Conservation (phyloP, 2,888 invertebrate species). For the Asteroscopus sphinx region DNA sequence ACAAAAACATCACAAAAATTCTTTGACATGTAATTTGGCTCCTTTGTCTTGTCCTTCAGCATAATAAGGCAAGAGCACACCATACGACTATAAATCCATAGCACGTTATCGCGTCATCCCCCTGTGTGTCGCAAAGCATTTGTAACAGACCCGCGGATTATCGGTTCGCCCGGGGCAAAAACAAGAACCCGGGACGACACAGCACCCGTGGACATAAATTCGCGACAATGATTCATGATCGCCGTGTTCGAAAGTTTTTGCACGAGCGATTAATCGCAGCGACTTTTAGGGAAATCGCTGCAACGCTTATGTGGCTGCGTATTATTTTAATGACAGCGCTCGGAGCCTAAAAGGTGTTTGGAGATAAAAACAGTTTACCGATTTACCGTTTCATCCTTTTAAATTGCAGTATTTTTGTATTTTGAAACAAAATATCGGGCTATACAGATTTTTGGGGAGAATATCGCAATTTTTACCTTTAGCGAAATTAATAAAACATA, state of each 20-base stretch:
- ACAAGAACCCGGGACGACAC: conserved; percentile 67
- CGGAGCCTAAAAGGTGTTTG: conserved; percentile 48
- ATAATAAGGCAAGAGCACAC: conserved; percentile 45
- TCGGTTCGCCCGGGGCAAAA: conserved; percentile 76
- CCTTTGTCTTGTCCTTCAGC: conserved; percentile 43
- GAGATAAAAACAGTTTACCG: conserved; percentile 55
- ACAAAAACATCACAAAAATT: conserved; percentile 26
- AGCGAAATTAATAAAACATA: conserved; percentile 18
- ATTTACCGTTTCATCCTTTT: conserved; percentile 55
- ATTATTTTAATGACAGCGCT: conserved; percentile 62
- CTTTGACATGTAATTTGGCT: conserved; percentile 42
- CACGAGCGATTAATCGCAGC: conserved; percentile 79
- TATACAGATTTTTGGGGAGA: conserved; percentile 9
- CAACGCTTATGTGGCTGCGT: conserved; percentile 51
- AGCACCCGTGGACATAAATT: conserved; percentile 83
- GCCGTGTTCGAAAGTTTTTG: conserved; percentile 82
- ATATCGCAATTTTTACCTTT: conserved; percentile 24
- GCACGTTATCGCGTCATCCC: conserved; percentile 66
- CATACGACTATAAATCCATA: conserved; percentile 55
- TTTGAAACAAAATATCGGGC: conserved; percentile 26
- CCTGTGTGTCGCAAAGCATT: conserved; percentile 75
- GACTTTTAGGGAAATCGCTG: conserved; percentile 72
- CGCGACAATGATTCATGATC: conserved; percentile 87
- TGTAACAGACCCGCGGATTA: conserved; percentile 77
- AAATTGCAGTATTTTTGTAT: conserved; percentile 34